These are phyloP conservation scores for Lichenostomus cassidix DNA, from an alignment of 2,113 vertebrate species.

Conservation along the genomic window DNA sequence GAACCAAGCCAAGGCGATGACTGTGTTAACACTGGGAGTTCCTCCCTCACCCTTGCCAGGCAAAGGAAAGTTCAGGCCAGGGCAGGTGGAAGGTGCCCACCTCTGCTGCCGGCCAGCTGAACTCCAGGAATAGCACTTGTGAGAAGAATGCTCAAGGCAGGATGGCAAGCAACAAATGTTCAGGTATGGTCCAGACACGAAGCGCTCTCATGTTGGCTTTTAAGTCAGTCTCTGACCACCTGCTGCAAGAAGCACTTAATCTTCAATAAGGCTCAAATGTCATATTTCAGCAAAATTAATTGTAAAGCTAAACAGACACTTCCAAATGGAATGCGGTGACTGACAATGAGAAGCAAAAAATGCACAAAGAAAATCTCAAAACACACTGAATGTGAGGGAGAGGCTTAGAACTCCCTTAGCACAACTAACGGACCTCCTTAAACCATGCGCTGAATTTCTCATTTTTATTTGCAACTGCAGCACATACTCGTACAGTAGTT, in stretches of 20 bases:
- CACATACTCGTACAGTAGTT: slow-evolving; percentile 62
- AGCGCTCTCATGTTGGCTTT: slow-evolving; percentile 14
- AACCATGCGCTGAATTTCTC: slow-evolving; percentile 55
- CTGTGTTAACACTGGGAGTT: background rate
- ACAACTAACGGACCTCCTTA: slow-evolving; percentile 68
- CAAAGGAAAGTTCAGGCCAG: background rate
- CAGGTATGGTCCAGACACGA: slow-evolving; percentile 64
- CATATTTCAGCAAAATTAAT: slow-evolving; percentile 72
- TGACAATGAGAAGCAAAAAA: slow-evolving; percentile 76
- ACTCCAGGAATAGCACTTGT: slow-evolving; percentile 69
- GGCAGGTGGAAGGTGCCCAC: slow-evolving; percentile 8
- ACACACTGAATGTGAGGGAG: slow-evolving; percentile 61
- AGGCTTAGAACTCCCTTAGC: slow-evolving; percentile 56
- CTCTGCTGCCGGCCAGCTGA: slow-evolving; percentile 30
- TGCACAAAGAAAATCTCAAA: slow-evolving; percentile 64
- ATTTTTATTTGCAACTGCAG: slow-evolving; percentile 71
- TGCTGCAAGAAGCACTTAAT: slow-evolving; percentile 78
- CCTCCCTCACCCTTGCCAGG: background rate
- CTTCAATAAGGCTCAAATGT: slow-evolving; percentile 78
- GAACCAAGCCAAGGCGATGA: background rate
- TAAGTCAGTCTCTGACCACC: slow-evolving; percentile 70
- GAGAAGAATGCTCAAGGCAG: slow-evolving; percentile 69
- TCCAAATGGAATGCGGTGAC: slow-evolving; percentile 74
- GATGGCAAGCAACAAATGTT: slow-evolving; percentile 46
- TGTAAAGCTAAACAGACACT: slow-evolving; percentile 80